Evolutionary conservation across 2,797 vertebrate genomes (phyloP).

Genomic region (Tenualosa thibaudeaui): DNA sequence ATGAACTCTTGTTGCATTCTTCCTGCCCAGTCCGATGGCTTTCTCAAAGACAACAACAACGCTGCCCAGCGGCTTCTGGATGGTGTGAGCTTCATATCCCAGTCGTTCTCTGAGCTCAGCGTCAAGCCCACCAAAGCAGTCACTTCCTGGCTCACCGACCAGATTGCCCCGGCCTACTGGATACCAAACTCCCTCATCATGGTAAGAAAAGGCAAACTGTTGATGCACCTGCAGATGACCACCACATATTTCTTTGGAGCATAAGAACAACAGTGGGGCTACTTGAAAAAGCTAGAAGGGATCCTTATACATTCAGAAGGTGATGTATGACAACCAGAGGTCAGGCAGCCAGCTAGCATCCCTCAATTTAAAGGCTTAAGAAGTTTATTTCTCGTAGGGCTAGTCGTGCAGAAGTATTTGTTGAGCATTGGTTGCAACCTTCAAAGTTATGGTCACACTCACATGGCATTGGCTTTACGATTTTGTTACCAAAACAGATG

Average conservation of each 20-base stretch:
- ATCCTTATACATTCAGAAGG: not conserved
- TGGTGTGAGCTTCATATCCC: slow-evolving; percentile 96
- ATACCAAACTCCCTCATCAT: slow-evolving; percentile 94
- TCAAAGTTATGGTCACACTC: no score
- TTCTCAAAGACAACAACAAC: slow-evolving; percentile 98
- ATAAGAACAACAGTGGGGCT: not conserved
- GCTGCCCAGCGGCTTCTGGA: slow-evolving; percentile 95
- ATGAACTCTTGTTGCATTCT: not conserved
- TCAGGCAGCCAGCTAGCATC: not conserved
- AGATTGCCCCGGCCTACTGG: slow-evolving; percentile 97
- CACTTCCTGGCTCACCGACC: slow-evolving; percentile 96
- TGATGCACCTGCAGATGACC: not conserved
- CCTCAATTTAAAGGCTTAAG: not conserved
- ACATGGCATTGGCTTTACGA: not conserved
- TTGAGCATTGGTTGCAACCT: not conserved
- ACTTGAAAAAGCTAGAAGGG: not conserved
- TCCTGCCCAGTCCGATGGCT: slow-evolving; percentile 83
- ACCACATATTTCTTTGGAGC: not conserved
- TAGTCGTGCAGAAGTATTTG: not conserved
- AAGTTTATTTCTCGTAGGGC: not conserved
- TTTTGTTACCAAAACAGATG: not conserved
- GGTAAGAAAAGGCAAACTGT: slow-evolving; percentile 65
- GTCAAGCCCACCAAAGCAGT: slow-evolving; percentile 96
- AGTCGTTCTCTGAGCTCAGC: slow-evolving; percentile 95
- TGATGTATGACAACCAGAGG: not conserved